These are phyloP conservation scores for Apodemia duryi DNA, from an alignment of 2,888 invertebrate species.

Conservation along the genomic window DNA sequence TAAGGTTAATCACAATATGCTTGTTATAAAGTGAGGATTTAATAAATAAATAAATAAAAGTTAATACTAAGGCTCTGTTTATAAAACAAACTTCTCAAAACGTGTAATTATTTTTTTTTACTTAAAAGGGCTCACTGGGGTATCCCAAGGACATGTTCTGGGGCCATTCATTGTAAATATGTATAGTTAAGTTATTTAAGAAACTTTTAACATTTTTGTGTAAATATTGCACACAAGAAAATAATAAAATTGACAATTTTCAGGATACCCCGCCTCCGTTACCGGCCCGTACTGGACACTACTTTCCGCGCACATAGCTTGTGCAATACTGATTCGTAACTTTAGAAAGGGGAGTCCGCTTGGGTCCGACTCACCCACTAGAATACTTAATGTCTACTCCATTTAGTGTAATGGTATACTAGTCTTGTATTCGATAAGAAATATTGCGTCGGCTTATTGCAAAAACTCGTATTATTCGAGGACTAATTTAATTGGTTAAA, in stretches of 20 bases:
- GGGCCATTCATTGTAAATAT: too few relatives aligned
- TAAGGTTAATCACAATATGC: too few relatives aligned
- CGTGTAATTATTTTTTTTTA: too few relatives aligned
- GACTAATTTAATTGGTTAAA: background rate
- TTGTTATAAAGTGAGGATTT: too few relatives aligned
- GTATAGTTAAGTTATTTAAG: too few relatives aligned
- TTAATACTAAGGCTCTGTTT: too few relatives aligned
- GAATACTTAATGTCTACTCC: slow-evolving; percentile 11
- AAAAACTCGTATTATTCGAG: background rate
- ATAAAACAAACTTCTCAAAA: too few relatives aligned
- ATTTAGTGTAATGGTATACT: slow-evolving; percentile 8
- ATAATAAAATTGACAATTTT: slow-evolving; percentile 19
- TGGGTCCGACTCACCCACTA: background rate
- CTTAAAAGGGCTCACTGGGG: too few relatives aligned
- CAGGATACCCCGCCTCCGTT: slow-evolving; percentile 72
- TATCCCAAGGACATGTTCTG: too few relatives aligned
- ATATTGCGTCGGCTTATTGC: slow-evolving; percentile 5
- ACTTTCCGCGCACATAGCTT: slow-evolving; percentile 68
- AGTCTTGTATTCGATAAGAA: background rate
- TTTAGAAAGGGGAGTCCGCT: background rate
- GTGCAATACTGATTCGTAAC: slow-evolving; percentile 3
- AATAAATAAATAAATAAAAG: too few relatives aligned
- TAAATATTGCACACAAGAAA: background rate
- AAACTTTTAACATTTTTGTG: too few relatives aligned
- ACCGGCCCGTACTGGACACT: slow-evolving; percentile 71